Evolutionary conservation across 2,113 vertebrate species (phyloP).

Genomic region (Amia ocellicauda): DNA sequence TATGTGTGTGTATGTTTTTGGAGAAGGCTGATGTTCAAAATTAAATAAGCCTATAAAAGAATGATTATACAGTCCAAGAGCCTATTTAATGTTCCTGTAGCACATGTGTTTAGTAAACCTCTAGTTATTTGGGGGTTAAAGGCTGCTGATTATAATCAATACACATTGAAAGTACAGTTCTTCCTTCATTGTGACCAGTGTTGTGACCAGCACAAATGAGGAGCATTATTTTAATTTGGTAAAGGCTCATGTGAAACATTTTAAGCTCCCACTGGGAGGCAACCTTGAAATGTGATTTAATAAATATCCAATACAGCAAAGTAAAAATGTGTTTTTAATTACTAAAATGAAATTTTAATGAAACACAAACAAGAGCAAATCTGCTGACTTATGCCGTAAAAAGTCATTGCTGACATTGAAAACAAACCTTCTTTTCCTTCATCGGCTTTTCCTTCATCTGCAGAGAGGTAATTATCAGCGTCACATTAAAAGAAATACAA

Average conservation of each 20-base stretch:
- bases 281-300: constrained; percentile 16
- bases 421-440: constrained; percentile 45
- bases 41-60: too few relatives aligned
- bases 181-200: too few relatives aligned
- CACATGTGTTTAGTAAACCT: too few relatives aligned
- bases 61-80: too few relatives aligned
- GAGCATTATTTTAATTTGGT: too few relatives aligned
- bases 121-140: too few relatives aligned
- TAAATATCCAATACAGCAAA: constrained; percentile 46
- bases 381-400: constrained; percentile 57
- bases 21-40: too few relatives aligned
- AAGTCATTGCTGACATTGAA: constrained; percentile 50
- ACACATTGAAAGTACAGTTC: too few relatives aligned
- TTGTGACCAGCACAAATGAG: too few relatives aligned
- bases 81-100: too few relatives aligned
- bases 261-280: background rate
- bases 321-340: constrained; percentile 70
- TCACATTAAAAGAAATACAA: constrained; percentile 55
- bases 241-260: background rate
- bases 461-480: constrained; percentile 44
- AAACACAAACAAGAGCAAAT: constrained; percentile 57
- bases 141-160: too few relatives aligned
- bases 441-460: constrained; percentile 35
- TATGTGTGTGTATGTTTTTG: too few relatives aligned
- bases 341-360: constrained; percentile 68